A percentile compares a stretch with the other conserved stretches of the same genome.
phyloP scores from a whole-genome alignment of 2,888 invertebrate species.

The Catocala fraxini region DNA sequence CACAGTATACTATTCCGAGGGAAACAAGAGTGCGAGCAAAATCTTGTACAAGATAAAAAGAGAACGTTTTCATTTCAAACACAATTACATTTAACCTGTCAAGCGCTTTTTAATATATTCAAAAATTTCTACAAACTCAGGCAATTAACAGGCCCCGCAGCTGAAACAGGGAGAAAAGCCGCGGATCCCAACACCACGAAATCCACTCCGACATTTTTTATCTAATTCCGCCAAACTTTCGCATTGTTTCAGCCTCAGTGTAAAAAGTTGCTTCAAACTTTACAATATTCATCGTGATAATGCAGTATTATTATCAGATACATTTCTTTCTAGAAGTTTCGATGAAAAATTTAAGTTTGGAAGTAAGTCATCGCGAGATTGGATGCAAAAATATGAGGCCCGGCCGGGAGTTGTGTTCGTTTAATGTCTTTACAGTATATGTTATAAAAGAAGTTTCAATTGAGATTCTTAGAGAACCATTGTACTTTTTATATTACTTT shows the following conservation, averaged over 20 bases:
- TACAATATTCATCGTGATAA: constrained; percentile 45
- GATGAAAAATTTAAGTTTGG: constrained; percentile 17
- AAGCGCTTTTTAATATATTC: not conserved
- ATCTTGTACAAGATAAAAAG: no score
- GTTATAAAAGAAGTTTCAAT: not conserved
- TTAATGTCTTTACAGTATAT: not conserved
- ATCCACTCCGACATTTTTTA: constrained; percentile 20
- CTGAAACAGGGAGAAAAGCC: not conserved
- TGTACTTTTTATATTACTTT: no score
- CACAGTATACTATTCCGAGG: no score
- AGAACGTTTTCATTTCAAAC: no score
- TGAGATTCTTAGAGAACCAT: not conserved
- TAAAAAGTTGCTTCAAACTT: constrained; percentile 47
- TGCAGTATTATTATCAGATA: constrained; percentile 41
- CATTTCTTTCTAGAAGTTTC: constrained; percentile 27
- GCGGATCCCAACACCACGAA: constrained; percentile 2
- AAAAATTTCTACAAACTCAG: not conserved
- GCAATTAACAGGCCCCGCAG: not conserved
- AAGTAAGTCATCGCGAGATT: constrained; percentile 18
- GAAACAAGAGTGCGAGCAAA: no score
- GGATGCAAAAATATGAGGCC: not conserved
- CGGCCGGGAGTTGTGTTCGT: not conserved
- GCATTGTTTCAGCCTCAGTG: constrained; percentile 28
- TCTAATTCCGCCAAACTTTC: constrained; percentile 26
- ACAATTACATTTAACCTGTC: no score